phyloP scores from a whole-genome alignment of 2,797 vertebrate species.

The Poecilia gillii region DNA sequence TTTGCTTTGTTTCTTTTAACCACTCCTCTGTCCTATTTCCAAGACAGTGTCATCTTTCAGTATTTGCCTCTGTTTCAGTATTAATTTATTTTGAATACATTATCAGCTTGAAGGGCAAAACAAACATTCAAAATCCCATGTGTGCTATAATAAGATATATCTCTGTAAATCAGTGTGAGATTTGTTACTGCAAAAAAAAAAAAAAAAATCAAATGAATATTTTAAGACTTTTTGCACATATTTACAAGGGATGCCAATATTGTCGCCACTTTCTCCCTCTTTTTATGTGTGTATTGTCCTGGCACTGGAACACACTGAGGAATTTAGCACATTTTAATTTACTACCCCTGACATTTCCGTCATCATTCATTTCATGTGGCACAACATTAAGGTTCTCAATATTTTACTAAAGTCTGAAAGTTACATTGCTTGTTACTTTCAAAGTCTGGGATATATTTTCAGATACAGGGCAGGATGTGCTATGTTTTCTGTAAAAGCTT shows the following conservation, averaged over 20 bases:
- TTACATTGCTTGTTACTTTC: slow-evolving; percentile 5
- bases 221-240: background rate
- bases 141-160: background rate
- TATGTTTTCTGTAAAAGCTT: background rate
- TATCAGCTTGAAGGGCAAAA: background rate
- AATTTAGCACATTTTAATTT: slow-evolving; percentile 9
- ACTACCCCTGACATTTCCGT: slow-evolving; percentile 13
- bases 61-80: background rate
- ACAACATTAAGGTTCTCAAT: slow-evolving; percentile 22
- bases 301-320: background rate
- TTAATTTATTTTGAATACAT: background rate
- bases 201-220: background rate
- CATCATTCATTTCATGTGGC: background rate
- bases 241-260: background rate
- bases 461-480: background rate
- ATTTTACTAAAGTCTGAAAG: background rate
- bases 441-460: background rate
- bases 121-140: background rate
- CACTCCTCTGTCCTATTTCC: background rate
- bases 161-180: background rate
- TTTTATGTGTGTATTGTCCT: background rate
- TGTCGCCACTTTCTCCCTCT: background rate
- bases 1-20: background rate
- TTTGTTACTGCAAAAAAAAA: background rate
- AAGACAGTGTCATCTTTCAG: background rate